A percentile compares a stretch with the other conserved stretches of the same genome.
Conservation (phyloP, 2,888 invertebrate genomes). For the Strigamia crassipes region DNA sequence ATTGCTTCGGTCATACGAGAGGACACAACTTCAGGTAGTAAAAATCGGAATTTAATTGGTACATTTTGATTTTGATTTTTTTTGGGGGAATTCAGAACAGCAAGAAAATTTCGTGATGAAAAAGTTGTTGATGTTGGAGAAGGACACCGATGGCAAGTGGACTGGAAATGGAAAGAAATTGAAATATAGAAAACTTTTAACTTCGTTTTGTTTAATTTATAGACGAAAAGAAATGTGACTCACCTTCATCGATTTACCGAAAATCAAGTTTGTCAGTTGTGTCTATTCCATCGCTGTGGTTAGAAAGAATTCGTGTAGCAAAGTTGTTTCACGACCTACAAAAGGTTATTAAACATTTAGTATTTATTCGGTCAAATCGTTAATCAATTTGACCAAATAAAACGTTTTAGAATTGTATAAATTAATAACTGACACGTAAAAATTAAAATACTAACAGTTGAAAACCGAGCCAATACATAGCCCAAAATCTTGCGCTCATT, state of each 20-base stretch:
- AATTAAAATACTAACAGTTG: background rate
- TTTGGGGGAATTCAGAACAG: background rate
- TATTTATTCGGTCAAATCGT: background rate
- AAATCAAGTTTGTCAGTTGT: background rate
- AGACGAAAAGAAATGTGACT: background rate
- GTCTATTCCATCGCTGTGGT: background rate
- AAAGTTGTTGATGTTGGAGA: background rate
- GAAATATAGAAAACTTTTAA: background rate
- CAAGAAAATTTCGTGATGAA: background rate
- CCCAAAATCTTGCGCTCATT: background rate
- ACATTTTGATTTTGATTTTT: background rate
- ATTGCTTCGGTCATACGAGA: background rate
- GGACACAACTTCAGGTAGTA: background rate
- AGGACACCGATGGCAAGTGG: background rate
- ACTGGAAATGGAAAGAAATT: background rate
- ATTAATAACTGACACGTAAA: background rate
- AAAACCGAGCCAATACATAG: background rate
- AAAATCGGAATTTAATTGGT: background rate
- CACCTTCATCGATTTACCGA: background rate
- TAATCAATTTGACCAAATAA: background rate
- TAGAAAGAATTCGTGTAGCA: background rate
- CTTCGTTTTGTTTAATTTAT: background rate
- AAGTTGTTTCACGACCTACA: background rate
- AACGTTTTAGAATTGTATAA: background rate
- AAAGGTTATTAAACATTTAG: background rate